Base-by-base conservation (phyloP, 2,888 invertebrate genomes). In the Amphipyra tragopoginis region DNA sequence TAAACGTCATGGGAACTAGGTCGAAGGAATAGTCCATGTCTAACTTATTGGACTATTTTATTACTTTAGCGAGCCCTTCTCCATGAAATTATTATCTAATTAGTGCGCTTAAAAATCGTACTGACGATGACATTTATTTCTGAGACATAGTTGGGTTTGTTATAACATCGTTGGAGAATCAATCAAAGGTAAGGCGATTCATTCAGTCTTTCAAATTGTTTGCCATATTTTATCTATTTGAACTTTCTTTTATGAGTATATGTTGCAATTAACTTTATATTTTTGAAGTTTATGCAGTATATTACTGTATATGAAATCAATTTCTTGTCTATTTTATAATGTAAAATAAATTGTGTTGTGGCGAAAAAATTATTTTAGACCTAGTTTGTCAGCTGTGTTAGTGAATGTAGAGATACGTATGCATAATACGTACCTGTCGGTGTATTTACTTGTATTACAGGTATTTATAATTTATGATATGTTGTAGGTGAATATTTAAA, bases 221-320 rank as follows among this genome's bases (percentile, higher is more conserved):
- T 93, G 93, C 93, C 93, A 93, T 94, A 94, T 93, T 94, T 93
- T 90, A 83, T 84, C 84, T 79, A 87, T 87, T 93, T 88, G 79
- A 88, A 87, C 88, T 87, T 88, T 88, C 89, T 85, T 88, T 86
- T 85, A 79, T 50, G 72, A 70, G 72, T 84, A 69, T 82, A 84
- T 54, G 71, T 69, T 75, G 61, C 57, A 70, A 84, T 69, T 82
- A 72, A 71, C 73, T 76, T 57, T 45, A 66, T 72, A 71, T 69
- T 82, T 79, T 72, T 60, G 67, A 75, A 73, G 65, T 53, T 57
- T 60, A 65, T n/a, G 51, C 48, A 76, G 82, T 65, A 86, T 64
- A 69, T 62, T 61, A 75, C 63, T 47, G 40, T 65, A 14, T 66
- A 53, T 10, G 53, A 65, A 60, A 64, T 58, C 52, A 53, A 65